Evolutionary conservation across 2,113 vertebrate genomes (phyloP).

Genomic region (Callipepla squamata): DNA sequence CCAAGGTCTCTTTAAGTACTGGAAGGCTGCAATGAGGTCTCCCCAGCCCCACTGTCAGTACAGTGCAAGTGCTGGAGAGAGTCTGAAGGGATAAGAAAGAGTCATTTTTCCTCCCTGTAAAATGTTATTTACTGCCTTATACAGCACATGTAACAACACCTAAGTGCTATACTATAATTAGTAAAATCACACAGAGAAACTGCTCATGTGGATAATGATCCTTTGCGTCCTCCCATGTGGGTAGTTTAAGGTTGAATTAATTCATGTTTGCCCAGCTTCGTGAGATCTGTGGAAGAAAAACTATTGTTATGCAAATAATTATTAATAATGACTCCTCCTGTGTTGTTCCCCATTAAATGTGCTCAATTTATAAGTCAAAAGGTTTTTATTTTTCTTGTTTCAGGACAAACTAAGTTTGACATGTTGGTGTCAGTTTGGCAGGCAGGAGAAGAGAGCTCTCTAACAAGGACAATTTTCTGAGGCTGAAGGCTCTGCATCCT

Average conservation of each 20-base stretch:
- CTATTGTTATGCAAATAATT: slow-evolving; percentile 65
- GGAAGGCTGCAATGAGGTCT: no score
- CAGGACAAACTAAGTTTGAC: neutral
- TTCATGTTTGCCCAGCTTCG: slow-evolving; percentile 65
- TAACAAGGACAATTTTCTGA: neutral
- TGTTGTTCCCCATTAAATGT: slow-evolving; percentile 27
- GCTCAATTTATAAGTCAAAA: slow-evolving; percentile 50
- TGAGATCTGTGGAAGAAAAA: slow-evolving; percentile 19
- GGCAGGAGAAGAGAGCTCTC: neutral
- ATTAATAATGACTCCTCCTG: slow-evolving; percentile 60
- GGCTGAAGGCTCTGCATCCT: neutral
- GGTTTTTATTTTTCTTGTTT: slow-evolving; percentile 10
- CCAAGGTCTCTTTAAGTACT: no score
- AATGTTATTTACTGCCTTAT: slow-evolving; percentile 48
- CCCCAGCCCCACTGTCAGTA: neutral
- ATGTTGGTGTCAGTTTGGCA: neutral
- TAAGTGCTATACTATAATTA: slow-evolving; percentile 65
- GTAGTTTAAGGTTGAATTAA: slow-evolving; percentile 68
- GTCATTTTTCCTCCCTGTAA: neutral
- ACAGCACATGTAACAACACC: slow-evolving; percentile 50
- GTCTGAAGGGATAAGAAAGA: neutral
- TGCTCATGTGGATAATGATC: slow-evolving; percentile 66
- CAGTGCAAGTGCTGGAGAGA: neutral
- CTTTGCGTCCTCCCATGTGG: slow-evolving; percentile 56
- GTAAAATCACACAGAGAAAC: slow-evolving; percentile 60